Conservation (phyloP, 2,888 invertebrate species). For the Philopedon plagiatum region DNA sequence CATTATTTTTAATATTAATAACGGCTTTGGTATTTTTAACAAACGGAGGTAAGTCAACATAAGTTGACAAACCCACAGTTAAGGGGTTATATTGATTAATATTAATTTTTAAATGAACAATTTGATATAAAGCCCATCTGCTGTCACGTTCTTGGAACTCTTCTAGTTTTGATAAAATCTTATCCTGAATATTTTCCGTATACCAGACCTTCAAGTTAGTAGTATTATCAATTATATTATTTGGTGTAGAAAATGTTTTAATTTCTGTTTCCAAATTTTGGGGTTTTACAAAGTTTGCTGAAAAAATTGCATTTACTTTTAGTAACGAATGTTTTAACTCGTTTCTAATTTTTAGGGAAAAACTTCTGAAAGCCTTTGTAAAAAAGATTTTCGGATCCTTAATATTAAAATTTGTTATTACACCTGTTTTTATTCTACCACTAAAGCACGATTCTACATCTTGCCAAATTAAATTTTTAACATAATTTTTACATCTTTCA, state of each 20-base stretch:
- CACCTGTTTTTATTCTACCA: constrained; percentile 5
- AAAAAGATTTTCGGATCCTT: too few relatives aligned
- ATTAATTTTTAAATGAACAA: constrained; percentile 39
- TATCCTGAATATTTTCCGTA: constrained; percentile 20
- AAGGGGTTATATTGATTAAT: constrained; percentile 55
- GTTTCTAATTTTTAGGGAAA: constrained; percentile 9
- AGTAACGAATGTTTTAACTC: constrained; percentile 9
- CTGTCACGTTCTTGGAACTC: constrained; percentile 22
- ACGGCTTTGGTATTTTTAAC: constrained; percentile 53
- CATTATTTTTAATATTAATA: constrained; percentile 58
- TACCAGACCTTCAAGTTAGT: too few relatives aligned
- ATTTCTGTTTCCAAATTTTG: constrained; percentile 17
- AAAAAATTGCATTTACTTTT: constrained; percentile 26
- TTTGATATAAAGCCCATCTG: constrained; percentile 33
- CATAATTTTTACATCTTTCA: too few relatives aligned
- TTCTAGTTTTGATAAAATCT: constrained; percentile 12
- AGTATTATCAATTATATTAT: neutral
- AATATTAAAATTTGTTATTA: constrained; percentile 20
- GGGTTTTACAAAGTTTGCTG: constrained; percentile 19
- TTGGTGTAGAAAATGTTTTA: constrained; percentile 24
- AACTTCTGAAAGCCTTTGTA: neutral
- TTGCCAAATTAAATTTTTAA: constrained; percentile 21
- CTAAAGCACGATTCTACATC: constrained; percentile 24
- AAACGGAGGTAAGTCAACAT: constrained; percentile 52
- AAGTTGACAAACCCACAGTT: constrained; percentile 50